A percentile compares a stretch with the other conserved stretches of the same genome.
phyloP scores from a whole-genome alignment of 1,140 invertebrate species.

The Megalonaias nervosa region DNA sequence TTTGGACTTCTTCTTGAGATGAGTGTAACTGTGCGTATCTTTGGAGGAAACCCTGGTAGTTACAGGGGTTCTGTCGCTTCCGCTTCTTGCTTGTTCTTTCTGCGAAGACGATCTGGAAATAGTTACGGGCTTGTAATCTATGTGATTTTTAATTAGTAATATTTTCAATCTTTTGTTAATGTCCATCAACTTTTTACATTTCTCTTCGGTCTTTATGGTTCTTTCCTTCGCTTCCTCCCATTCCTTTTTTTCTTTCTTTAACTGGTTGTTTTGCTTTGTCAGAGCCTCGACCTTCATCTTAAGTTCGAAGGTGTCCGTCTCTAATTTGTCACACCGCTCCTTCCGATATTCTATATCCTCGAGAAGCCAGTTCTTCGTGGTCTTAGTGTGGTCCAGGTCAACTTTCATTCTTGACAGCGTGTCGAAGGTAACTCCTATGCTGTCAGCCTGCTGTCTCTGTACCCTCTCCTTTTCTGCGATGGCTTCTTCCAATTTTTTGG shows the following conservation, averaged over 20 bases:
- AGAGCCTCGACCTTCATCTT: conserved; percentile 41
- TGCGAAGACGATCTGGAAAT: conserved; percentile 26
- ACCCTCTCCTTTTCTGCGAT: conserved; percentile 40
- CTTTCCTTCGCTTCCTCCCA: conserved; percentile 29
- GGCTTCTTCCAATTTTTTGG: conserved; percentile 33
- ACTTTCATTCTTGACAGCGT: conserved; percentile 41
- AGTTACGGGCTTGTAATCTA: conserved; percentile 39
- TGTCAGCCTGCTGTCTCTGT: conserved; percentile 30
- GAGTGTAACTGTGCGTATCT: conserved; percentile 3
- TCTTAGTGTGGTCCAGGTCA: conserved; percentile 38
- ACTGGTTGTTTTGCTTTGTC: conserved; percentile 37
- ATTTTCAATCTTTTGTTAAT: conserved; percentile 38
- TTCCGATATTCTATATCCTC: conserved; percentile 38
- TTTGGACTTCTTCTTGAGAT: conserved; percentile 4
- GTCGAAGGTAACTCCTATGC: conserved; percentile 28
- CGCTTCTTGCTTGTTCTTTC: conserved; percentile 9
- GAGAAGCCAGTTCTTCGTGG: conserved; percentile 35
- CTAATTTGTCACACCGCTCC: conserved; percentile 26
- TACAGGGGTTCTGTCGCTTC: conserved; percentile 13
- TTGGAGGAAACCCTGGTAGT: conserved; percentile 13
- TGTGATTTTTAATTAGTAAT: conserved; percentile 32
- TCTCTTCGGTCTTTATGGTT: conserved; percentile 28
- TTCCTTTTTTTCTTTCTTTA: conserved; percentile 28
- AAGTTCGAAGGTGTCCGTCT: conserved; percentile 43
- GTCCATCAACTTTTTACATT: conserved; percentile 38